Evolutionary conservation across 2,113 vertebrate genomes (phyloP), one percentile per base, ranked within the genome.

Genomic region (Camelus bactrianus): DNA sequence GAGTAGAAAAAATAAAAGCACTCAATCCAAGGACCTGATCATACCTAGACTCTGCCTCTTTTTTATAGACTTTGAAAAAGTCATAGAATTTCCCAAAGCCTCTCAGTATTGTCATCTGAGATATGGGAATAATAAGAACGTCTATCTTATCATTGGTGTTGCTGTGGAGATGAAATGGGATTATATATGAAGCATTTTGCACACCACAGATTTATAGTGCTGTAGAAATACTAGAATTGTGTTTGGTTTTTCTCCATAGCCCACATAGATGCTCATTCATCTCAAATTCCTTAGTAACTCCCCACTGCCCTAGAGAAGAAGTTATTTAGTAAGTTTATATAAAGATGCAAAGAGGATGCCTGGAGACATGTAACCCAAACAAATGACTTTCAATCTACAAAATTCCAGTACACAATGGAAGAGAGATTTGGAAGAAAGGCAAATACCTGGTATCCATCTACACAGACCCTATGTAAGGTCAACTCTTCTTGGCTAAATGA

Each of bases 281-380:
- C 65, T 94, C 19, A 19, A 11, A n/a, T 90, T 65, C 67, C 42
- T 28, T 84, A 35, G 58, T 30, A 64, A 48, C 35, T 30, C n/a
- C 35, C 14, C n/a, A 58, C 16, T 42, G 52, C 48, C 10, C 64
- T 88, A 38, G 46, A 91, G 70, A 85, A 93, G 92, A 91, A 62
- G 22, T 50, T 77, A 77, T 91, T 86, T 89, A 67, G 15, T 88
- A 67, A 35, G 48, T 65, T 87, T 79, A 84, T 69, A 75, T 75
- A 86, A 93, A 69, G 60, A 94, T 91, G n/a, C 46, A 94, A 93
- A 82, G 48, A 93, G 67, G 87, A 95, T 65, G 24, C 81, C 35
- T 93, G 67, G 38, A 72, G 38, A 65, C 67, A 17, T 32, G 20
- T 76, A 76, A 42, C 32, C 52, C 54, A 56, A 77, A 84, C 15